These are phyloP conservation scores for Conopomorpha cramerella DNA, from an alignment of 1,140 invertebrate species.

Conservation along the genomic window DNA sequence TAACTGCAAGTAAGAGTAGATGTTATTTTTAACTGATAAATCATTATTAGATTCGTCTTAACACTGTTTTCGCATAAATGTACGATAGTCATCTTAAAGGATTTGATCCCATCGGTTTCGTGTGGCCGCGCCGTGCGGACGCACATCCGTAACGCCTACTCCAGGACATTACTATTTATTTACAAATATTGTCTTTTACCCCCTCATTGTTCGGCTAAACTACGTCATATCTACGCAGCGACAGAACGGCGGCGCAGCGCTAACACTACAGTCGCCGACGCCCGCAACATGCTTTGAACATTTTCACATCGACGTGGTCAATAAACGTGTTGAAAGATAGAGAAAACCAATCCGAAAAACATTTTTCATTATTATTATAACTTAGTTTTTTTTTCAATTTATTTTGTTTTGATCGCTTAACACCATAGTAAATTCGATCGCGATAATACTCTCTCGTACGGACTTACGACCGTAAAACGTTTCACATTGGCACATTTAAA, in stretches of 20 bases:
- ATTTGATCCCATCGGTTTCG: constrained; percentile 63
- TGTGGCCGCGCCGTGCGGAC: constrained; percentile 30
- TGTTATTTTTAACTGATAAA: too few species aligned
- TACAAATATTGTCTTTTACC: constrained; percentile 64
- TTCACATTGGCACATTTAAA: too few species aligned
- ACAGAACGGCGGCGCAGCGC: too few species aligned
- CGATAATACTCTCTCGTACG: too few species aligned
- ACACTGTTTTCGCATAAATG: too few species aligned
- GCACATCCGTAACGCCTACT: constrained; percentile 45
- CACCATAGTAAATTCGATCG: constrained; percentile 59
- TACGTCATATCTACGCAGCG: too few species aligned
- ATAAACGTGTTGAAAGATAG: constrained; percentile 29
- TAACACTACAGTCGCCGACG: constrained; percentile 40
- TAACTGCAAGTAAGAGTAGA: too few species aligned
- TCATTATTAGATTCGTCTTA: too few species aligned
- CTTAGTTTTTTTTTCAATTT: too few species aligned
- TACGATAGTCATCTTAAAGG: too few species aligned
- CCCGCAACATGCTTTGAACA: constrained; percentile 33
- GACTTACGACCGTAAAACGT: too few species aligned
- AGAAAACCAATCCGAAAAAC: constrained; percentile 34
- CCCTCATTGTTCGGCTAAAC: constrained; percentile 58
- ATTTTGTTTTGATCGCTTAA: constrained; percentile 51
- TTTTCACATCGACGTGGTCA: constrained; percentile 21
- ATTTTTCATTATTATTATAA: too few species aligned
- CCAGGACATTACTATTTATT: constrained; percentile 54